These are phyloP conservation scores for Rissa tridactyla DNA, from an alignment of 2,113 vertebrate genomes.

Conservation along the genomic window DNA sequence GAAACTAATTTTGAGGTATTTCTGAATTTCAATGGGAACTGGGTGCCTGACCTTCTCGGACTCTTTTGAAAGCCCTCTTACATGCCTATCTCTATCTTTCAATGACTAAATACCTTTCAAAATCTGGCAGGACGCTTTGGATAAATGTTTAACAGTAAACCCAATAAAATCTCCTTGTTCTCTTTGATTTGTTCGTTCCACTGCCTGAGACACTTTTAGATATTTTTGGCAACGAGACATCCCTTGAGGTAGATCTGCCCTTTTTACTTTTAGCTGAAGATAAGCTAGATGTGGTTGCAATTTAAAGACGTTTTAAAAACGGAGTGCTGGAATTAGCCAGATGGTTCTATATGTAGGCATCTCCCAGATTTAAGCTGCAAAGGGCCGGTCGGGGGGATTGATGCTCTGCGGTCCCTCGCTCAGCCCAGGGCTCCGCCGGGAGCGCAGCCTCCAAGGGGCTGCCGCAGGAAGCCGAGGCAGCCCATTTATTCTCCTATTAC, in stretches of 20 bases:
- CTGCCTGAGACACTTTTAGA: background rate
- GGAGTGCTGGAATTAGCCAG: background rate
- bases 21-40: background rate
- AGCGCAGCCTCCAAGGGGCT: background rate
- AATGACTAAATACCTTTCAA: background rate
- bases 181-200: background rate
- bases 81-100: background rate
- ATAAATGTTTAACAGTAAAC: background rate
- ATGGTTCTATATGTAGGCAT: background rate
- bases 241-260: background rate
- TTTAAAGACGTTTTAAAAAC: fast-evolving
- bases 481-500: slow-evolving; percentile 62
- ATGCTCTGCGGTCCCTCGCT: background rate
- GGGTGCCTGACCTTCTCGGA: background rate
- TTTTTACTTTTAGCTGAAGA: background rate
- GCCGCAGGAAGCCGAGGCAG: background rate
- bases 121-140: background rate
- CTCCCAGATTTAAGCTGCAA: no score
- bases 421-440: background rate
- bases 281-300: background rate
- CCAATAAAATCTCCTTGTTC: background rate
- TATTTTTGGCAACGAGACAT: background rate
- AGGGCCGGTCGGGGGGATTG: fast-evolving
- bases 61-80: background rate
- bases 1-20: background rate